Evolutionary conservation across 1,140 invertebrate species (phyloP), one percentile per base, ranked within the genome.

Genomic region (Panagrolaimus sp.): DNA sequence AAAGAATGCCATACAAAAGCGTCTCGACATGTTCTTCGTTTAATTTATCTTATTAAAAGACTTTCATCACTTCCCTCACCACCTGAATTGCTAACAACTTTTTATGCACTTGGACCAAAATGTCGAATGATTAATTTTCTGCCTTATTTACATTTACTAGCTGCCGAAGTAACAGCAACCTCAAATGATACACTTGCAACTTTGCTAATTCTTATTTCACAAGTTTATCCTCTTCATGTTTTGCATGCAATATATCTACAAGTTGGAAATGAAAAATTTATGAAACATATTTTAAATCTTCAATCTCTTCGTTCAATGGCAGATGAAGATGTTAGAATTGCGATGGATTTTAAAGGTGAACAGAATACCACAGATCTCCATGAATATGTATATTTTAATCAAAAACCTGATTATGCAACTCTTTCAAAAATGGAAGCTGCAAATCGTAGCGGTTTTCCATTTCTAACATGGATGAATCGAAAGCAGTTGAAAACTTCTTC

Each of bases 221-320:
- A 57, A 16, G 51, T 57, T n/a, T 57, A 57, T 57, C 51, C 51
- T 2, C n/a, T 57, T 2, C 51, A 57, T 20, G 51, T 57, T 20
- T 27, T 57, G 0, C 51, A 57, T 13, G 20, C 20, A 57, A 20
- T 57, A 20, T 57, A 57, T 27, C 5, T 20, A 1, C 51, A 20
- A 27, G 27, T 57, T 20, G 13, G 27, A 9, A 20, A 20, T 2
- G 3, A 8, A 20, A 2, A 57, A 3, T 57, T 57, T 8, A 27
- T 27, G 13, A 9, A 5, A 11, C 20, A 25, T 20, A 57, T 57
- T 27, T 1, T 1, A 4, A 3, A 9, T 8, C 20, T 13, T n/a
- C 51, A 27, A 3, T 0, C 3, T 1, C 11, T 4, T 8, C 20
- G 4, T 0, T 20, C 4, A 20, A 25, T 20, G 8, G 0, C 11